These are phyloP conservation scores for Choloepus didactylus DNA, from an alignment of 2,797 vertebrate species.

Conservation along the genomic window DNA sequence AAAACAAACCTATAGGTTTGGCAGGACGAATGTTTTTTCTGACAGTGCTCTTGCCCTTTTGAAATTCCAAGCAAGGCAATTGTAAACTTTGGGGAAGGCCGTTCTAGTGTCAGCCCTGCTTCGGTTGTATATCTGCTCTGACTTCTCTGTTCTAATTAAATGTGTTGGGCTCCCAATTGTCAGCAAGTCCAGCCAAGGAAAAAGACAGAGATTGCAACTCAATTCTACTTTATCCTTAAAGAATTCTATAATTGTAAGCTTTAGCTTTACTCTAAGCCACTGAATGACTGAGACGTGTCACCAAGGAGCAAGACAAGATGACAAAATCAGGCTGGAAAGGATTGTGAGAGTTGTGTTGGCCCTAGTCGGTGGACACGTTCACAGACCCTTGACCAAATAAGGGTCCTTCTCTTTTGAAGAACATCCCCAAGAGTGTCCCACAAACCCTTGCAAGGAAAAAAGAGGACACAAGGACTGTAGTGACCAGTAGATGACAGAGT, in stretches of 20 bases:
- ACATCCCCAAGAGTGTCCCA: neutral
- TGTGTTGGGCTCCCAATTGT: neutral
- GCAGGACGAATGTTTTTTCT: neutral
- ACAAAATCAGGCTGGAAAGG: neutral
- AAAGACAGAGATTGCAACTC: neutral
- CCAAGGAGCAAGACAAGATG: neutral
- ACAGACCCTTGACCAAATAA: neutral
- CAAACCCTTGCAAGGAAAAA: neutral
- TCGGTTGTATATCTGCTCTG: neutral
- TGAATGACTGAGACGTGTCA: neutral
- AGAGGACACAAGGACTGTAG: neutral
- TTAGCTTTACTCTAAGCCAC: neutral
- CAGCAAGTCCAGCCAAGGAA: neutral
- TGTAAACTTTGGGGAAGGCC: neutral
- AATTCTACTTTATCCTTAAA: neutral
- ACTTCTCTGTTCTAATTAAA: neutral
- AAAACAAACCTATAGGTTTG: neutral
- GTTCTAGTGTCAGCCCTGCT: neutral
- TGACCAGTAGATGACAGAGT: neutral
- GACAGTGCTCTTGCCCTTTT: neutral
- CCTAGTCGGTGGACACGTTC: neutral
- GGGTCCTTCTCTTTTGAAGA: neutral
- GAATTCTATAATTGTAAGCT: neutral
- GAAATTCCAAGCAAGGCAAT: neutral
- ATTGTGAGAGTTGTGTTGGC: neutral